phyloP scores from a whole-genome alignment of 2,113 vertebrate species.

The Falcunculus frontatus region DNA sequence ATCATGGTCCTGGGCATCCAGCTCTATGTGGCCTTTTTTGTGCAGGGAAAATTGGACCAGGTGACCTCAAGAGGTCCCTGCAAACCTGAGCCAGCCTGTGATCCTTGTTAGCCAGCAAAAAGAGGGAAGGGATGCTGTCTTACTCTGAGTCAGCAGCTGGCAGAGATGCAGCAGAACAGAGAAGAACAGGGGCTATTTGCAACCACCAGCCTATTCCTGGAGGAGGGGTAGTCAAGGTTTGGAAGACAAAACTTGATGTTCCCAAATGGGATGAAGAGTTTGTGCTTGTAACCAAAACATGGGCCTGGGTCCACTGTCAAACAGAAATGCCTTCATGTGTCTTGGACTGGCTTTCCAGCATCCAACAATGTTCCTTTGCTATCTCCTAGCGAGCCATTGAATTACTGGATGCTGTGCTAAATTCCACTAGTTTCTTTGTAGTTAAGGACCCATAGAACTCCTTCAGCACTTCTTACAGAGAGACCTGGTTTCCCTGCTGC shows the following conservation, averaged over 20 bases:
- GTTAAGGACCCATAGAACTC: not conserved
- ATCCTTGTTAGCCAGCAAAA: not conserved
- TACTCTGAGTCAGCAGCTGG: not conserved
- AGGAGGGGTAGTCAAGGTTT: not conserved
- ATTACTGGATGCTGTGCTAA: not conserved
- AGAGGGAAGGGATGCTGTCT: not conserved
- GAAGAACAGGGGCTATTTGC: not conserved
- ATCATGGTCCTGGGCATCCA: accelerated
- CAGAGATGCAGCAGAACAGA: not conserved
- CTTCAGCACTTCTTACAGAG: not conserved
- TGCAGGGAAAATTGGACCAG: not conserved
- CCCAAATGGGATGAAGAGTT: not conserved
- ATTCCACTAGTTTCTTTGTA: not conserved
- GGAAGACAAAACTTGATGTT: not conserved
- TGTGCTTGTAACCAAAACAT: not conserved
- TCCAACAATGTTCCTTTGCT: not conserved
- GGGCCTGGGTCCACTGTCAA: not conserved
- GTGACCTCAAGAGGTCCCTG: not conserved
- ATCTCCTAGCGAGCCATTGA: not conserved
- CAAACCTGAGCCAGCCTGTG: not conserved
- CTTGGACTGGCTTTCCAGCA: not conserved
- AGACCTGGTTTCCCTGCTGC: not conserved
- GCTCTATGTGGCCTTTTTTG: not conserved
- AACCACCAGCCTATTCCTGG: not conserved
- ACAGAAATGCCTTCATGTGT: not conserved